phyloP scores from a whole-genome alignment of 2,113 vertebrate species.

The Planiliza haematocheilus region DNA sequence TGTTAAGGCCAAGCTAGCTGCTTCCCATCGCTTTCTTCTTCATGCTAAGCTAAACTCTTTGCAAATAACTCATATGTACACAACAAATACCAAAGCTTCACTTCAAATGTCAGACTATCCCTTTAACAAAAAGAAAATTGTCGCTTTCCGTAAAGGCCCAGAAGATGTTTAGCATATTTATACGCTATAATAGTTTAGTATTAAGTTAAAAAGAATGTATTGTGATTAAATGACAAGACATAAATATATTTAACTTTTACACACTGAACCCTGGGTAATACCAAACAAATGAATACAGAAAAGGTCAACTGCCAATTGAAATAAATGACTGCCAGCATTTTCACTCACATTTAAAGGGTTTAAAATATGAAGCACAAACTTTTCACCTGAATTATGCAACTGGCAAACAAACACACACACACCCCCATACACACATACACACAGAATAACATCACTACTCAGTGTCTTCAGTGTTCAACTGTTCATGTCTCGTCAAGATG shows the following conservation, averaged over 20 bases:
- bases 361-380: conserved; percentile 28
- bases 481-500: conserved; percentile 30
- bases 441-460: not conserved
- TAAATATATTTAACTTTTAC: not conserved
- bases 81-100: no score
- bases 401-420: conserved; percentile 21
- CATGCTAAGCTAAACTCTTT: not conserved
- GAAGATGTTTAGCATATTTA: no score
- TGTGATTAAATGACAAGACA: no score
- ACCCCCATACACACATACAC: no score
- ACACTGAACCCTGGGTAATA: not conserved
- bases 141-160: no score
- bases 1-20: not conserved
- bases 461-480: conserved; percentile 17
- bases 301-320: conserved; percentile 49
- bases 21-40: not conserved
- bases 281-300: conserved; percentile 16
- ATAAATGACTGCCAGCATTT: conserved; percentile 24
- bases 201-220: no score
- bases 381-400: conserved; percentile 28
- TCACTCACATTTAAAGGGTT: conserved; percentile 39
- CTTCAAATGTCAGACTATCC: no score
- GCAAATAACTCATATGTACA: no score
- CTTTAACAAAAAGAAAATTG: no score
- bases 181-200: no score